phyloP scores from a whole-genome alignment of 2,113 vertebrate genomes.

The Nanorana parkeri region DNA sequence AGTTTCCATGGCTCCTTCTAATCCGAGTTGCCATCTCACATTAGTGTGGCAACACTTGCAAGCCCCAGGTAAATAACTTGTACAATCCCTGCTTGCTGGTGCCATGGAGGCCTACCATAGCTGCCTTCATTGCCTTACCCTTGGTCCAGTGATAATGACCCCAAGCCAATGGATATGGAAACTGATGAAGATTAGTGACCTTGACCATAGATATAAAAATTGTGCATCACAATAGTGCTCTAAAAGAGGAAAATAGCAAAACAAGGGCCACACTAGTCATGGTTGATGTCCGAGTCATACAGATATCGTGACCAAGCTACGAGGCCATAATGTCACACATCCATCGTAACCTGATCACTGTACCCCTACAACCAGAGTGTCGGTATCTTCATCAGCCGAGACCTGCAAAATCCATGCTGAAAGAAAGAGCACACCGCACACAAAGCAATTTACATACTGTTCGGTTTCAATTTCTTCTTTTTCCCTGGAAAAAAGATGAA shows the following conservation, averaged over 20 bases:
- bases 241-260: neutral
- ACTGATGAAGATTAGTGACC: too few species aligned
- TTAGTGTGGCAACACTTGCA: too few species aligned
- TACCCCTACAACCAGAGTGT: slow-evolving; percentile 70
- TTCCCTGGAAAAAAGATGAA: slow-evolving; percentile 72
- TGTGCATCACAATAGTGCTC: too few species aligned
- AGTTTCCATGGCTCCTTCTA: too few species aligned
- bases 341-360: slow-evolving; percentile 72
- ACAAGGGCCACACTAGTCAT: neutral
- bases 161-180: neutral
- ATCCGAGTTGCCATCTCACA: too few species aligned
- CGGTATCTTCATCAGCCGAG: slow-evolving; percentile 54
- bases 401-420: slow-evolving; percentile 62
- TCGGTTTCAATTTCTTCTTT: slow-evolving; percentile 77
- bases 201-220: too few species aligned
- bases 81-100: too few species aligned
- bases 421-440: slow-evolving; percentile 58
- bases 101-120: too few species aligned
- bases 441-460: slow-evolving; percentile 72
- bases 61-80: too few species aligned
- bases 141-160: neutral
- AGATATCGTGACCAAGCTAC: slow-evolving; percentile 71
- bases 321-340: slow-evolving; percentile 67
- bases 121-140: too few species aligned
- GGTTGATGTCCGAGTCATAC: slow-evolving; percentile 65